Evolutionary conservation across 2,888 invertebrate species (phyloP).

Genomic region (Erebia ligea): DNA sequence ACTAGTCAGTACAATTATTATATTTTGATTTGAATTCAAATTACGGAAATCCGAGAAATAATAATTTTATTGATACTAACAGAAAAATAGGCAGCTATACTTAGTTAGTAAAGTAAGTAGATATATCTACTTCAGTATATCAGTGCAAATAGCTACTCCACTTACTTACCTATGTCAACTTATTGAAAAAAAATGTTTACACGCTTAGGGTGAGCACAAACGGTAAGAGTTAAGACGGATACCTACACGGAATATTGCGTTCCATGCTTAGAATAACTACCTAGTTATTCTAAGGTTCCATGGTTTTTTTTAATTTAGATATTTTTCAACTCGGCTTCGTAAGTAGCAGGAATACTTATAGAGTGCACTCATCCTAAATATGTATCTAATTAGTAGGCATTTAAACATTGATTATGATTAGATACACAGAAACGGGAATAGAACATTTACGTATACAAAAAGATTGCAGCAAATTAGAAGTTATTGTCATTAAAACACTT

Average conservation of each 20-base stretch:
- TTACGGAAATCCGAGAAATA: slow-evolving; percentile 21
- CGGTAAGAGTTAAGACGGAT: no score
- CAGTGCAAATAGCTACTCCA: slow-evolving; percentile 9
- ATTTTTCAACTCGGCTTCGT: no score
- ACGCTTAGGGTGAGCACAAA: slow-evolving; percentile 1
- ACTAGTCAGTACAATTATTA: slow-evolving; percentile 55
- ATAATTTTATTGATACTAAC: neutral
- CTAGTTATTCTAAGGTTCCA: no score
- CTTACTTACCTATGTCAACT: neutral
- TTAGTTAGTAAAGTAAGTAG: neutral
- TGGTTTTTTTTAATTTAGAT: neutral
- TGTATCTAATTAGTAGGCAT: neutral
- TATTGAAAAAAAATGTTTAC: neutral
- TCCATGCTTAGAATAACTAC: no score
- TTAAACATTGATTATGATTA: neutral
- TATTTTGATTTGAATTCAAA: slow-evolving; percentile 25
- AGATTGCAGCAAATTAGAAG: slow-evolving; percentile 48
- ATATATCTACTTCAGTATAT: neutral
- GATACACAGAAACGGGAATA: neutral
- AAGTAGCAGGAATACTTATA: neutral
- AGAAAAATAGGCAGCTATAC: neutral
- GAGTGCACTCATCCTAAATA: neutral
- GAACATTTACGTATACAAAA: slow-evolving; percentile 24
- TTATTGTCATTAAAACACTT: slow-evolving; percentile 68
- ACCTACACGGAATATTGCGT: neutral